Evolutionary conservation across 2,113 vertebrate genomes (phyloP).

Genomic region (Bubo blakistoni): DNA sequence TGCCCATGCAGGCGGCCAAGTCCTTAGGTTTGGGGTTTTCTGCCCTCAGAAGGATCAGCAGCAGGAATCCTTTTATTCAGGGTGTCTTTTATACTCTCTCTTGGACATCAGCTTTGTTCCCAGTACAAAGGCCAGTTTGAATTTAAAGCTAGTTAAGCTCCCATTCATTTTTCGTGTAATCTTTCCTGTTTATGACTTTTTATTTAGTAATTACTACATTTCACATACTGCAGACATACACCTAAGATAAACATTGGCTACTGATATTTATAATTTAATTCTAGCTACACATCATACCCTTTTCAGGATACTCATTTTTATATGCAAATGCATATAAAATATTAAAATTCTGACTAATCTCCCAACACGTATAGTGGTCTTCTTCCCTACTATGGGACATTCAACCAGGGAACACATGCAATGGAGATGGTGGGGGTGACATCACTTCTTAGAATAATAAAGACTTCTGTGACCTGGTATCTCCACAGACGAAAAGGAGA

Average conservation of each 20-base stretch:
- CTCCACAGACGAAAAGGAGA: not conserved
- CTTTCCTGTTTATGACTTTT: not conserved
- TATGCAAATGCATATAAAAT: not conserved
- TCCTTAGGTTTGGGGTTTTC: not conserved
- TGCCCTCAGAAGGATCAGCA: not conserved
- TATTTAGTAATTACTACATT: not conserved
- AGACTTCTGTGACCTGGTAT: too few relatives aligned
- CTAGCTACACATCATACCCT: rapidly evolving
- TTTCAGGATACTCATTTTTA: not conserved
- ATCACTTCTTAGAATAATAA: not conserved
- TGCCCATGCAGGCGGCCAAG: rapidly evolving
- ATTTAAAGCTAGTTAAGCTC: not conserved
- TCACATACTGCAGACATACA: not conserved
- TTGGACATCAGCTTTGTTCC: not conserved
- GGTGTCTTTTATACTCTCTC: not conserved
- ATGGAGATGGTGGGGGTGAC: not conserved
- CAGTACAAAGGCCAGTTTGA: not conserved
- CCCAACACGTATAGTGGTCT: rapidly evolving
- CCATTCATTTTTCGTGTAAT: not conserved
- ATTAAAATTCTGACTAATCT: not conserved
- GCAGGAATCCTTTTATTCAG: not conserved
- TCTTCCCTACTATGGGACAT: too few relatives aligned
- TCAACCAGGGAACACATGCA: not conserved
- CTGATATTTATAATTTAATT: not conserved
- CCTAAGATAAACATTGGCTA: not conserved